Evolutionary conservation across 2,113 vertebrate species (phyloP), one percentile per base, ranked within the genome.

Genomic region (Proteles cristata): DNA sequence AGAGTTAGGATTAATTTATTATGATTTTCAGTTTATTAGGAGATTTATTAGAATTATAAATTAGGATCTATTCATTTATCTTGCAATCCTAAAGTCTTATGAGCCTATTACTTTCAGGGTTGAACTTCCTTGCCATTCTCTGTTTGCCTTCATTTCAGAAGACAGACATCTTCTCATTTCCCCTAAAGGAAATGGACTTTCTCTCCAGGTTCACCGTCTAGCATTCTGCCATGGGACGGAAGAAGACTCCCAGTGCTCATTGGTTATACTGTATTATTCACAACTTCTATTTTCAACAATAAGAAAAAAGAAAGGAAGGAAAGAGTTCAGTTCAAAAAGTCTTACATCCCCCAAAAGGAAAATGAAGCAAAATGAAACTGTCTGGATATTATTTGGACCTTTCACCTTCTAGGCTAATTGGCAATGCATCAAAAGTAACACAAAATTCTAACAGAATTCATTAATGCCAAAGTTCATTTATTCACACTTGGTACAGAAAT

Each of bases 351-450:
- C 35, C 1, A 9, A 84, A 45, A 83, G 90, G 53, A 95, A 97
- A 92, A 71, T 31, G 82, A 96, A 95, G 23, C 66, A 95, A 93
- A 33, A 12, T 74, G 88, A 82, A 91, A 66, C 74, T 25, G 5
- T 71, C 92, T 93, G 45, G 21, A 9, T 93, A 31, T 87, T 65
- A 84, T 7, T 69, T 43, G 43, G 45, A n/a, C 11, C 76, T 74
- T 87, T 88, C n/a, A 79, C 93, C 61, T 86, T 92, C 79, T 74
- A 84, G 31, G 28, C 74, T 97, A 92, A 96, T 90, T 83, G 85
- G 39, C 53, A 71, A 28, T 66, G 45, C 35, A 86, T 94, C 86
- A 88, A 89, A 77, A 83, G 68, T 43, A 90, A 43, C 84, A n/a
- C 31, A 50, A 63, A 28, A 11, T 90, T 96, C 94, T 85, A 96